phyloP scores from a whole-genome alignment of 1,140 invertebrate species.

The Homalodisca vitripennis region DNA sequence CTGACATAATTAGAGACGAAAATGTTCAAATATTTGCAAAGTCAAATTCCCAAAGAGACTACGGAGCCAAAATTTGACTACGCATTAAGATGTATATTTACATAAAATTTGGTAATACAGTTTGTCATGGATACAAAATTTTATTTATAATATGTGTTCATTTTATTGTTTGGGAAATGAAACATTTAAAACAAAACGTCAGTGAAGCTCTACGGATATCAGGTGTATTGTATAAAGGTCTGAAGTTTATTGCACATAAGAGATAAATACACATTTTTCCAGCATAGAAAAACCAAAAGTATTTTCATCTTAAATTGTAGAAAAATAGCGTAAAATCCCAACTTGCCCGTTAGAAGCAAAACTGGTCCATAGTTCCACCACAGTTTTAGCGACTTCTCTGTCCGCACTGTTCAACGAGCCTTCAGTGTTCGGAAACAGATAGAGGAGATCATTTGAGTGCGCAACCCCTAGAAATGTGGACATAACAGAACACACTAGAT shows the following conservation, averaged over 20 bases:
- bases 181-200: background rate
- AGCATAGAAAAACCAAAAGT: background rate
- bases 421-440: constrained; percentile 47
- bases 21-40: no score
- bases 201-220: background rate
- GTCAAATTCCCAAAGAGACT: no score
- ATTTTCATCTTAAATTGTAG: background rate
- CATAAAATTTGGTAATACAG: no score
- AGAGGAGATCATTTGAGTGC: constrained; percentile 53
- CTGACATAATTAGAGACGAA: no score
- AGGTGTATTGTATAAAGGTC: background rate
- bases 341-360: constrained; percentile 49
- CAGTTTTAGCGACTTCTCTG: constrained; percentile 46
- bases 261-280: background rate
- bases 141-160: no score
- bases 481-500: background rate
- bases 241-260: background rate
- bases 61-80: no score
- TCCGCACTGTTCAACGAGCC: constrained; percentile 45
- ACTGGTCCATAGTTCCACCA: constrained; percentile 51
- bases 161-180: background rate
- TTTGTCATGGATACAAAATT: no score
- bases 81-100: no score
- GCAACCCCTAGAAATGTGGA: constrained; percentile 45
- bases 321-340: background rate